phyloP scores from a whole-genome alignment of 2,797 vertebrate species.

The Clarias pachynema region DNA sequence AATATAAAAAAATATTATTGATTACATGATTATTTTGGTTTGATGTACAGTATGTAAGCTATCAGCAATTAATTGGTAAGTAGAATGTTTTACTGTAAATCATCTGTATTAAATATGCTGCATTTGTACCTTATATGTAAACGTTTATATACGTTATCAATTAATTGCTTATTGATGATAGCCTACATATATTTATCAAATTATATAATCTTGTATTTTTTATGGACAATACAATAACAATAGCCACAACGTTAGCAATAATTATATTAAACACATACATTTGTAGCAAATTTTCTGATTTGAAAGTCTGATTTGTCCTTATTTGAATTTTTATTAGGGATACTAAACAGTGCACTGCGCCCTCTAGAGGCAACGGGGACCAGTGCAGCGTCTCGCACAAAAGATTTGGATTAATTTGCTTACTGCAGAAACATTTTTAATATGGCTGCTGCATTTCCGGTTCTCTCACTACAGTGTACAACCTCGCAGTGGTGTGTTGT shows the following conservation, averaged over 20 bases:
- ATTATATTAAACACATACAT: not conserved
- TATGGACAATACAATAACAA: not conserved
- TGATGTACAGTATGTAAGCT: too few species aligned
- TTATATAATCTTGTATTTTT: too few species aligned
- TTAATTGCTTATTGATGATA: too few species aligned
- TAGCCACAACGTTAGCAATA: too few species aligned
- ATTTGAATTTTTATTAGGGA: not conserved
- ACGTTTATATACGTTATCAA: too few species aligned
- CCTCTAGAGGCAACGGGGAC: not conserved
- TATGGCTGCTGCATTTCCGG: conserved; percentile 1
- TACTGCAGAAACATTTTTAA: not conserved
- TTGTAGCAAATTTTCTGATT: not conserved
- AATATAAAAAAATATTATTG: too few species aligned
- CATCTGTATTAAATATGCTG: too few species aligned
- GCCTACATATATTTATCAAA: too few species aligned
- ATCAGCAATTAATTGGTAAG: too few species aligned
- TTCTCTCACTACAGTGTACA: not conserved
- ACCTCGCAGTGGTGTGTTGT: not conserved
- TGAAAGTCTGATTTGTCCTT: not conserved
- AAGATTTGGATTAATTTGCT: conserved; percentile 9
- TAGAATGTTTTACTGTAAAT: too few species aligned
- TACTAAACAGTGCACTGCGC: conserved; percentile 1
- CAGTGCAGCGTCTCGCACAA: not conserved
- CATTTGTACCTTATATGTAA: too few species aligned
- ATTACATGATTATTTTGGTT: too few species aligned